phyloP scores from a whole-genome alignment of 2,113 vertebrate species.

The Hippocampus abdominalis region DNA sequence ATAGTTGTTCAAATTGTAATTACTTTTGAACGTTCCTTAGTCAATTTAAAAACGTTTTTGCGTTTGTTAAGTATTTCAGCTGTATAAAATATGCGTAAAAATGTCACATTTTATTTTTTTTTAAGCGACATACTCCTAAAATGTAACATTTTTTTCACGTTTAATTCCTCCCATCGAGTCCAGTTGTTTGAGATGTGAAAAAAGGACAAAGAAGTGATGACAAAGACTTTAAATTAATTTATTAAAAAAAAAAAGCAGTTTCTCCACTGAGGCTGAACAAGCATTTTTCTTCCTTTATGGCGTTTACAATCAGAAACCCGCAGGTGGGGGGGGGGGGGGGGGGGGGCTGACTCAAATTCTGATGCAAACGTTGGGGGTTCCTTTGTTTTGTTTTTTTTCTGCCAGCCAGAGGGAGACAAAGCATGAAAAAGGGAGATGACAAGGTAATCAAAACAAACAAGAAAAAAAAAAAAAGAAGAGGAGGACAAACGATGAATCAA shows the following conservation, averaged over 20 bases:
- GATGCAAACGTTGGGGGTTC: slow-evolving; percentile 67
- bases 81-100: no score
- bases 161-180: neutral
- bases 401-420: neutral
- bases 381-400: slow-evolving; percentile 27
- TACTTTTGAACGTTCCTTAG: no score
- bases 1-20: no score
- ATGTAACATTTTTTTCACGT: no score
- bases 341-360: slow-evolving; percentile 44
- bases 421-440: neutral
- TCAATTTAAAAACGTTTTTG: no score
- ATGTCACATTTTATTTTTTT: no score
- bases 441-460: neutral
- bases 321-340: slow-evolving; percentile 37
- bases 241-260: slow-evolving; percentile 66
- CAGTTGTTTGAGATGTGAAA: neutral
- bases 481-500: slow-evolving; percentile 10
- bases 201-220: neutral
- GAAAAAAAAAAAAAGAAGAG: neutral
- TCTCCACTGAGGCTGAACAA: slow-evolving; percentile 75
- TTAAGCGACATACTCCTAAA: no score
- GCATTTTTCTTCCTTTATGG: slow-evolving; percentile 62
- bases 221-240: slow-evolving; percentile 78
- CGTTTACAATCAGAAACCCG: slow-evolving; percentile 65
- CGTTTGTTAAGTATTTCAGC: no score